A percentile compares a stretch with the other conserved stretches of the same genome.
These are phyloP conservation scores for Erebia palarica DNA, from an alignment of 2,888 invertebrate genomes.

Conservation along the genomic window DNA sequence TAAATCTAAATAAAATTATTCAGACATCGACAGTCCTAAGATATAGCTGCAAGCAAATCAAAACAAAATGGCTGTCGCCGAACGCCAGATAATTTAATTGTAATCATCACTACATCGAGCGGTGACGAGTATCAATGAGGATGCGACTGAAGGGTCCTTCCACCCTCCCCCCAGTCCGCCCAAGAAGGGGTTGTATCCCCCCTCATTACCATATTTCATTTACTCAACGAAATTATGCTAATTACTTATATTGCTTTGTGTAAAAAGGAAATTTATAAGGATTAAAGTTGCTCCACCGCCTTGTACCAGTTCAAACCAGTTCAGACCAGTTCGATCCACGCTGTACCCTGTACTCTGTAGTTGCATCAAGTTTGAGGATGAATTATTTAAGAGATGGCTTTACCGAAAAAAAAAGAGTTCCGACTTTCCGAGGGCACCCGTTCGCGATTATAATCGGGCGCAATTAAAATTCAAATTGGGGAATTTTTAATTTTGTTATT, in stretches of 20 bases:
- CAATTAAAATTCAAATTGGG: slow-evolving; percentile 82
- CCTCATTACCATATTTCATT: slow-evolving; percentile 83
- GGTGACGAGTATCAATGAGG: slow-evolving; percentile 77
- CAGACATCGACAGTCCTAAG: slow-evolving; percentile 1
- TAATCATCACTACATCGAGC: slow-evolving; percentile 80
- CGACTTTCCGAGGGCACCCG: slow-evolving; percentile 62
- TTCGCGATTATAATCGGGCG: slow-evolving; percentile 79
- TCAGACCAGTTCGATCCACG: slow-evolving; percentile 34
- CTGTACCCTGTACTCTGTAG: slow-evolving; percentile 50
- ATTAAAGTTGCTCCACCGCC: slow-evolving; percentile 75
- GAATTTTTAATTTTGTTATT: slow-evolving; percentile 81
- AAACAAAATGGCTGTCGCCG: slow-evolving; percentile 72
- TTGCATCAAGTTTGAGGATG: slow-evolving; percentile 65
- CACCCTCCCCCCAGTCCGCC: slow-evolving; percentile 59
- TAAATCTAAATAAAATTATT: background rate
- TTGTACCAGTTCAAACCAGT: slow-evolving; percentile 57
- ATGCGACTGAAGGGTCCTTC: slow-evolving; percentile 75
- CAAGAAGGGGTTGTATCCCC: slow-evolving; percentile 71
- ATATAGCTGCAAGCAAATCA: slow-evolving; percentile 56
- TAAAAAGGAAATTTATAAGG: slow-evolving; percentile 83
- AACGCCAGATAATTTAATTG: slow-evolving; percentile 78
- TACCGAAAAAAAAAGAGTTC: slow-evolving; percentile 52
- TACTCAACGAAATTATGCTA: slow-evolving; percentile 83
- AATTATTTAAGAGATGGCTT: slow-evolving; percentile 74
- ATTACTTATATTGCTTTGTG: slow-evolving; percentile 83